Conservation (phyloP, 1,140 invertebrate species). For the Drosophila yakuba region DNA sequence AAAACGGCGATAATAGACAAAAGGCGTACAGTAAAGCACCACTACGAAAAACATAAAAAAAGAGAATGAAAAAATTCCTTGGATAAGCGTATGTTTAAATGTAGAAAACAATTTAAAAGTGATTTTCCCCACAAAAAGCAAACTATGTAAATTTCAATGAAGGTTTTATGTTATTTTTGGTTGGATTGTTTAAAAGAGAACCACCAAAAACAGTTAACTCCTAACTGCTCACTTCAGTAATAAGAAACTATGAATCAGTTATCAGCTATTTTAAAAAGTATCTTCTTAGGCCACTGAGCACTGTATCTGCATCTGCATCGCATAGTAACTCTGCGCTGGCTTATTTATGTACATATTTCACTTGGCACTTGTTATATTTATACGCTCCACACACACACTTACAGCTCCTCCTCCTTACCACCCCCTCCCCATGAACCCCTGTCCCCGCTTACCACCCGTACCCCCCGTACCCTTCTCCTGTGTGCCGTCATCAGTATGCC, state of each 20-base stretch:
- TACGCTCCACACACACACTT: slow-evolving; percentile 52
- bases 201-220: too few species aligned
- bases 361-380: slow-evolving; percentile 82
- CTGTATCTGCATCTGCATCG: slow-evolving; percentile 19
- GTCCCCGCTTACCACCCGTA: neutral
- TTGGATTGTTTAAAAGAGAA: too few species aligned
- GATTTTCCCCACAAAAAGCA: too few species aligned
- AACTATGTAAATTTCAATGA: too few species aligned
- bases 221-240: too few species aligned
- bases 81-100: neutral
- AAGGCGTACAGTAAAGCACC: slow-evolving; percentile 22
- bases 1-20: slow-evolving; percentile 41
- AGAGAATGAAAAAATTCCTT: neutral
- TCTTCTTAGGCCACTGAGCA: neutral
- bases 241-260: too few species aligned
- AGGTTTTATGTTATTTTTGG: too few species aligned
- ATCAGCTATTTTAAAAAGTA: neutral
- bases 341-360: slow-evolving; percentile 81
- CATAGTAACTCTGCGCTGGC: slow-evolving; percentile 23
- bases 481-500: slow-evolving; percentile 63
- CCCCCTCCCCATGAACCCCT: neutral
- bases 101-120: too few species aligned
- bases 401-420: neutral
- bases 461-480: neutral
- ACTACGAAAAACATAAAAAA: neutral